Conservation (phyloP, 2,888 invertebrate genomes). For the Pterobdella sp. region DNA sequence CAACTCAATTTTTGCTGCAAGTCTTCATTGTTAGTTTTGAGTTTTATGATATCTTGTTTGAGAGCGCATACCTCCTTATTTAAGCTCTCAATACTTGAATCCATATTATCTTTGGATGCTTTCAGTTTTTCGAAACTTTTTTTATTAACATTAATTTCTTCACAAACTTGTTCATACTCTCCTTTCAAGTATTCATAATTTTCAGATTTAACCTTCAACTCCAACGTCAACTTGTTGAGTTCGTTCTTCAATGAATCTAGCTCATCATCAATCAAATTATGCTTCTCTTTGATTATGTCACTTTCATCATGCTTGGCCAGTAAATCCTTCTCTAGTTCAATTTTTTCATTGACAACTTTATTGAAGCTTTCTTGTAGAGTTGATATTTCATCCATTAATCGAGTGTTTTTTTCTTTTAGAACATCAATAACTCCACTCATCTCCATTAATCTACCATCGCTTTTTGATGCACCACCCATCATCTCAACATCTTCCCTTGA, state of each 20-base stretch:
- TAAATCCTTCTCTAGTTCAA: conserved; percentile 17
- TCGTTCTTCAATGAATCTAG: not conserved
- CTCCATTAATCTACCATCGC: not conserved
- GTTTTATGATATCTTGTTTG: not conserved
- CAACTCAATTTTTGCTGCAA: not conserved
- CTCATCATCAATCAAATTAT: not conserved
- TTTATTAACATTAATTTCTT: not conserved
- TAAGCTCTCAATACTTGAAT: not conserved
- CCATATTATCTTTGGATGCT: not conserved
- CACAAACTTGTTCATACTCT: conserved; percentile 18
- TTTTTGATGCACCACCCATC: not conserved
- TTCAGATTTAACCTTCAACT: not conserved
- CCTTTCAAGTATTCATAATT: not conserved
- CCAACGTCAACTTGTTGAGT: not conserved
- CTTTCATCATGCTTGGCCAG: not conserved
- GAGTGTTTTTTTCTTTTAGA: not conserved
- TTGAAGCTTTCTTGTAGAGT: not conserved
- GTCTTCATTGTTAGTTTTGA: not conserved
- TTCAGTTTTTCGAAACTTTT: not conserved
- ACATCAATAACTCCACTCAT: not conserved
- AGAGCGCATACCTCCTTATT: not conserved
- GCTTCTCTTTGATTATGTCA: not conserved
- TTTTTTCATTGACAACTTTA: not conserved
- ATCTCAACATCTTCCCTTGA: too few relatives aligned
- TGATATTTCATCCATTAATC: not conserved